phyloP scores from a whole-genome alignment of 2,113 vertebrate species.

The Xerus inauris region DNA sequence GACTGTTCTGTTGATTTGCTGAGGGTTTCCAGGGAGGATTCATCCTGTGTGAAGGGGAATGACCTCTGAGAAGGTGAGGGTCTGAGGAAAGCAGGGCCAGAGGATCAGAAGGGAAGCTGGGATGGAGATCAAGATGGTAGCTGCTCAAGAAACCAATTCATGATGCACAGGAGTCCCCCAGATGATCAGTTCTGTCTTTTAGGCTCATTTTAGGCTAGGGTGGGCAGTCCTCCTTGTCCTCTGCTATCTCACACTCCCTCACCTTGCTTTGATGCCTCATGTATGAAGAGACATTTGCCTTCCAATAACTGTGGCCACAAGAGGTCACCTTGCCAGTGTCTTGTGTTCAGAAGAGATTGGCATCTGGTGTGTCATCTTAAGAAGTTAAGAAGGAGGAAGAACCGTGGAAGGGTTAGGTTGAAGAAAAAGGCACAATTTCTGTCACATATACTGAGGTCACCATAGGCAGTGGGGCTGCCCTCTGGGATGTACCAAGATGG shows the following conservation, averaged over 20 bases:
- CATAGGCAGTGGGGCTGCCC: neutral
- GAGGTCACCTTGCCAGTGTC: neutral
- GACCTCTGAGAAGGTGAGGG: neutral
- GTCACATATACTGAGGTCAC: neutral
- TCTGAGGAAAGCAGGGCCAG: neutral
- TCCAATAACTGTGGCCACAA: neutral
- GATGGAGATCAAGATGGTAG: neutral
- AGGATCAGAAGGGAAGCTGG: neutral
- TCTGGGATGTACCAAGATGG: neutral
- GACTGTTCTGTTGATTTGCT: neutral
- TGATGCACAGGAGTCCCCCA: too few species aligned
- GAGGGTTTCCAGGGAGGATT: neutral
- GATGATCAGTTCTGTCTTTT: neutral
- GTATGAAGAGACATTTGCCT: neutral
- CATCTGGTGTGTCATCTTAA: neutral
- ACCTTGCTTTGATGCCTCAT: neutral
- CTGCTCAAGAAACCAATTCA: neutral
- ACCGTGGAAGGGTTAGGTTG: neutral
- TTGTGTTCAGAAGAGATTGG: neutral
- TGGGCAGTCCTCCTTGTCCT: neutral
- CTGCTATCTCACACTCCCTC: too few species aligned
- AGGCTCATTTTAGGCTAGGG: neutral
- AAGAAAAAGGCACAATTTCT: neutral
- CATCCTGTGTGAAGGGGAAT: rapidly evolving
- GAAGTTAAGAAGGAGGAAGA: neutral